Base-by-base conservation (phyloP, 2,888 invertebrate genomes). In the Melieria picta region DNA sequence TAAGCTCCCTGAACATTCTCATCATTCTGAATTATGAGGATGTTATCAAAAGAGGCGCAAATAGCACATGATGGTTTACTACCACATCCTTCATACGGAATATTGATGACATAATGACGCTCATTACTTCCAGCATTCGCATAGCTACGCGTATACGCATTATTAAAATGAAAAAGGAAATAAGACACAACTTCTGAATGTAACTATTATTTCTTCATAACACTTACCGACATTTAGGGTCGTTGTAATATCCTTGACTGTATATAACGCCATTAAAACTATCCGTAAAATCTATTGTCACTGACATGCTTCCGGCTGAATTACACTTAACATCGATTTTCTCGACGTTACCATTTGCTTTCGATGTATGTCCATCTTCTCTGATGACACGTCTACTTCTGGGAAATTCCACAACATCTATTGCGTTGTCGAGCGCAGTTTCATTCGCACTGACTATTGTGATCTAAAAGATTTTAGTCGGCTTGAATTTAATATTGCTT, bases 251-350 rank as follows among this genome's bases (percentile, higher is more conserved):
- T 11, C 92, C 92, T 81, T 93, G 92, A 81, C 92, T 92, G 88
- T 92, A 93, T 71, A 93, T 90, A 48, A 92, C 88, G 11, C 93
- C 93, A 78, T 91, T 89, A 78, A 90, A 93, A 0, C 90, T 88
- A 73, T 90, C 89, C 7, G 89, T 86, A 80, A 92, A 93, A 62
- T 91, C 90, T 0, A 93, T 88, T 1, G 89, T 89, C 0, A 93
- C 91, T 65, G 89, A 87, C 79, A 92, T 91, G 46, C 87, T 90
- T 73, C 88, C 88, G 0, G 84, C 84, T 3, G 88, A 87, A 65
- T 85, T 83, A 79, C 92, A 92, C 82, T 90, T 89, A 0, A 92
- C 91, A 78, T 92, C 89, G 58, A 92, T 90, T 5, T 88, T 88
- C 80, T 90, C 89, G 43, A 90, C 89, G 60, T 90, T 89, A 4